Base-by-base conservation (phyloP, 1,140 invertebrate species). In the Ceratitis capitata region DNA sequence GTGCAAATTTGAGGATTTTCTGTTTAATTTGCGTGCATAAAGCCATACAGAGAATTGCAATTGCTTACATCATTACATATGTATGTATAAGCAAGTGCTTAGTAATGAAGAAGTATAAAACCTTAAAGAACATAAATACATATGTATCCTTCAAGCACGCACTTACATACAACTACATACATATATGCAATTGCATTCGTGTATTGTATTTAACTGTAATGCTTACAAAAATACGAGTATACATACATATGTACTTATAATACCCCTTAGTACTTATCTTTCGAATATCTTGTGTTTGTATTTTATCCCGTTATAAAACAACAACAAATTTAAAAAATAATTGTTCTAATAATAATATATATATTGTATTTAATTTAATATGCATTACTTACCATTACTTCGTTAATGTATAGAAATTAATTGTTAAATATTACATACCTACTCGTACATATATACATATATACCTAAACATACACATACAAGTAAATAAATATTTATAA, bases 331-430 rank as follows among this genome's bases (percentile, higher is more conserved):
- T n/a, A 39, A 78, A 78, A 39, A 39, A 45, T 78, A 45, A 78
- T 78, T 45, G 69, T 45, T 45, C 35, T 78, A 45, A 78, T 14
- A n/a, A n/a, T n/a, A n/a, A n/a, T n/a, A n/a, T n/a, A 23, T 47
- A 45, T 45, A 42, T 78, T 78, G 39, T 78, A 78, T 23, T 78
- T 42, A n/a, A n/a, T n/a, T n/a, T n/a, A n/a, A n/a, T n/a, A 78
- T 78, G n/a, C 69, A 78, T 42, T 78, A 78, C 23, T 45, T 35
- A 69, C 32, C 61, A 69, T 19, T 69, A 69, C 61, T 35, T 39
- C 19, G 35, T 78, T 78, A 45, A 78, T 78, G 35, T 45, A 23
- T 78, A 78, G 39, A 78, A n/a, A 45, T 78, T 78, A 78, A 78
- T 78, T 78, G 69, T 78, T 78, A 45, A 78, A 78, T 23, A 78